phyloP scores from a whole-genome alignment of 2,797 vertebrate genomes.

The Novumbra hubbsi region DNA sequence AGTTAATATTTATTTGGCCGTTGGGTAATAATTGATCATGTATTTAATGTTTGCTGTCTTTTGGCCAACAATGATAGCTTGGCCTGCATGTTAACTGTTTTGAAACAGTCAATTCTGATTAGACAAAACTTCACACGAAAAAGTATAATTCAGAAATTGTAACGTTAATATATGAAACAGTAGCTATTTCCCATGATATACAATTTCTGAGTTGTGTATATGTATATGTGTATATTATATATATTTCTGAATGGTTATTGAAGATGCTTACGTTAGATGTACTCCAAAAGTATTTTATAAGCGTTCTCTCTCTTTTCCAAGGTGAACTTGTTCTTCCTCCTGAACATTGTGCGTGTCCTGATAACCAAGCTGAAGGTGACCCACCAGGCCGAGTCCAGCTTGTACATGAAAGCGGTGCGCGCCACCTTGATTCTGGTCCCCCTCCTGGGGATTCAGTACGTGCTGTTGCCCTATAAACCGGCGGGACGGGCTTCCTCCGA shows the following conservation, averaged over 20 bases:
- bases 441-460: constrained; percentile 91
- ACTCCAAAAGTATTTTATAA: neutral
- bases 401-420: constrained; percentile 97
- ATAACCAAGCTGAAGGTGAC: constrained; percentile 98
- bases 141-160: neutral
- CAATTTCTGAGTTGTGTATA: neutral
- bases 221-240: too few relatives aligned
- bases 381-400: constrained; percentile 92
- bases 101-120: too few relatives aligned
- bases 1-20: too few relatives aligned
- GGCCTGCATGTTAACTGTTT: too few relatives aligned
- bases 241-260: neutral
- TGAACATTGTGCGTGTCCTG: constrained; percentile 95
- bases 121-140: too few relatives aligned
- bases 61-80: too few relatives aligned
- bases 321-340: constrained; percentile 95
- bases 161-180: neutral
- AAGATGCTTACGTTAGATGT: neutral
- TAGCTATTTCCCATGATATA: neutral
- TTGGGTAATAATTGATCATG: too few relatives aligned
- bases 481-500: constrained; percentile 85
- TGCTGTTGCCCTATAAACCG: constrained; percentile 91
- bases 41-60: too few relatives aligned
- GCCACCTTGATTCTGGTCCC: constrained; percentile 95
- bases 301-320: constrained; percentile 39